Evolutionary conservation across 2,888 invertebrate genomes (phyloP).

Genomic region (Mythimna albipuncta): DNA sequence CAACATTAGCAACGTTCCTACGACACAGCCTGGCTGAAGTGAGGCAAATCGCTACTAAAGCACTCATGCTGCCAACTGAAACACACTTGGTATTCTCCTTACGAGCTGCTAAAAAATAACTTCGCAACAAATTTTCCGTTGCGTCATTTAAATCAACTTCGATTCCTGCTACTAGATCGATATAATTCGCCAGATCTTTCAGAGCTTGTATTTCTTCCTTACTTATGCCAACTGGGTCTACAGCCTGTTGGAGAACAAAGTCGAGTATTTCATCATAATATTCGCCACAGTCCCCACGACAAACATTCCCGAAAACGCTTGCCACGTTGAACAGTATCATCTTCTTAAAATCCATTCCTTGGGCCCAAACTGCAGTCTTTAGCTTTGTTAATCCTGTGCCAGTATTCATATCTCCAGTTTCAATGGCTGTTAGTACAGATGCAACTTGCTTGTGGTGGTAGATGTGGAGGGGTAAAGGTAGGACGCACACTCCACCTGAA

Average conservation of each 20-base stretch:
- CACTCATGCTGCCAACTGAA: constrained; percentile 78
- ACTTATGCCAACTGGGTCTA: constrained; percentile 66
- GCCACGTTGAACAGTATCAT: constrained; percentile 78
- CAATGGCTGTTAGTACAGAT: constrained; percentile 76
- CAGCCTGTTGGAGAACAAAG: constrained; percentile 75
- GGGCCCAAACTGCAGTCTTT: constrained; percentile 83
- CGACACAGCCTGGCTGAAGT: constrained; percentile 84
- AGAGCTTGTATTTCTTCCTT: constrained; percentile 75
- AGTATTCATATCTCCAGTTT: constrained; percentile 76
- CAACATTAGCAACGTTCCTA: constrained; percentile 74
- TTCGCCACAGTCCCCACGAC: constrained; percentile 81
- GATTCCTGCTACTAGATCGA: constrained; percentile 80
- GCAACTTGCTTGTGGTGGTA: constrained; percentile 81
- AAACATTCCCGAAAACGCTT: constrained; percentile 81
- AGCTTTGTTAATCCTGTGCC: constrained; percentile 73
- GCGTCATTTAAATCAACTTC: constrained; percentile 73
- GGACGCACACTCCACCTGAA: constrained; percentile 80
- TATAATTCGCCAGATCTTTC: constrained; percentile 75
- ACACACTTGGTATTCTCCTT: constrained; percentile 78
- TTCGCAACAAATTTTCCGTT: constrained; percentile 77
- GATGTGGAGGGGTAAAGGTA: constrained; percentile 81
- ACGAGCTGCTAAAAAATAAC: constrained; percentile 84
- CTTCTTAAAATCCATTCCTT: constrained; percentile 84
- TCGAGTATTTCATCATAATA: constrained; percentile 80
- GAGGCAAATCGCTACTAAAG: constrained; percentile 76